phyloP scores from a whole-genome alignment of 2,888 invertebrate species.

The Deilephila elpenor region DNA sequence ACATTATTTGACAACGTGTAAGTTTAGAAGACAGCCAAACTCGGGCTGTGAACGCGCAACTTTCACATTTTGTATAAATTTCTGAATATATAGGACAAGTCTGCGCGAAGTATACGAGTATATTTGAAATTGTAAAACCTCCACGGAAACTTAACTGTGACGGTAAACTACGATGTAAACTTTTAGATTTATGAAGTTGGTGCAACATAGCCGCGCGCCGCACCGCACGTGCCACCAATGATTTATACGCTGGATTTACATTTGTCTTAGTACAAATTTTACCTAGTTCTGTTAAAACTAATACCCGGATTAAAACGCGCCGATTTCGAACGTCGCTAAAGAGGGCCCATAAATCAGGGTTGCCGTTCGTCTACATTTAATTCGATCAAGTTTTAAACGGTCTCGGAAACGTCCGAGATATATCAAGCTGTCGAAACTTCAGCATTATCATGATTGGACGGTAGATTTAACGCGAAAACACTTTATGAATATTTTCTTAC shows the following conservation, averaged over 20 bases:
- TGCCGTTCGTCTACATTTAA: conserved; percentile 36
- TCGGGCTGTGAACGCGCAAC: not conserved
- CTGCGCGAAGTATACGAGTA: conserved; percentile 31
- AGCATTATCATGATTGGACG: conserved; percentile 34
- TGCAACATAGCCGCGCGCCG: conserved; percentile 44
- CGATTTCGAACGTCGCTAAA: conserved; percentile 43
- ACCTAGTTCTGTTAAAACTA: conserved; percentile 47
- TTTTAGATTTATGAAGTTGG: conserved; percentile 70
- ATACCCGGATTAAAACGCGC: conserved; percentile 50
- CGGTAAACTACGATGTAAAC: conserved; percentile 66
- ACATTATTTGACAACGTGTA: not conserved
- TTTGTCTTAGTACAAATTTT: conserved; percentile 57
- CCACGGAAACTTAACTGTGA: conserved; percentile 59
- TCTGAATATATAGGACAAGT: conserved; percentile 18
- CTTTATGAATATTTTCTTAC: conserved; percentile 27
- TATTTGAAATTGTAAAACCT: conserved; percentile 64
- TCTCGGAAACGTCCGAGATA: conserved; percentile 27
- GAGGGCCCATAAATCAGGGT: conserved; percentile 43
- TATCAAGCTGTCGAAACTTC: conserved; percentile 29
- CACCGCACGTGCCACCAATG: conserved; percentile 58
- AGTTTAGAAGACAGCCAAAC: not conserved
- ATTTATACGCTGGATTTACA: conserved; percentile 58
- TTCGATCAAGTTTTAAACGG: conserved; percentile 26
- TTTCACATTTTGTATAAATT: conserved; percentile 14
- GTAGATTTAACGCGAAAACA: conserved; percentile 28